phyloP scores from a whole-genome alignment of 1,140 invertebrate genomes.

The Chironomus striatipennis region DNA sequence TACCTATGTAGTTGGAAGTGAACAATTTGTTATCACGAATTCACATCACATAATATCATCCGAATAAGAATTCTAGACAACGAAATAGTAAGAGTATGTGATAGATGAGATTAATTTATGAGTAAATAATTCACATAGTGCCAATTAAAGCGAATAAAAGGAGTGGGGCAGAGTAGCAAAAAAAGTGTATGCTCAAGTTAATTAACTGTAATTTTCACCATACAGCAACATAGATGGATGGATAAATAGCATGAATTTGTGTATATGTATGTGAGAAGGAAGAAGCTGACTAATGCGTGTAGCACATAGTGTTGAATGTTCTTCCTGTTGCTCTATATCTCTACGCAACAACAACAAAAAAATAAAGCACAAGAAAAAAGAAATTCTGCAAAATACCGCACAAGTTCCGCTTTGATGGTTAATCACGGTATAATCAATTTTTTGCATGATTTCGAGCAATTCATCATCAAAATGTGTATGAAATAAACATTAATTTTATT shows the following conservation, averaged over 20 bases:
- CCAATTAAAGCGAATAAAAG: neutral
- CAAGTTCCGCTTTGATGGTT: constrained; percentile 12
- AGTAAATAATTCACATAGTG: neutral
- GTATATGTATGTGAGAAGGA: neutral
- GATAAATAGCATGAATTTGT: neutral
- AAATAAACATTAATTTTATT: neutral
- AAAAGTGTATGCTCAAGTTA: neutral
- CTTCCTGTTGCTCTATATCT: neutral
- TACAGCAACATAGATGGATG: neutral
- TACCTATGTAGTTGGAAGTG: too few relatives aligned
- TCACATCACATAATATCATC: neutral
- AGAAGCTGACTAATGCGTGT: neutral
- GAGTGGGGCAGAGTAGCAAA: neutral
- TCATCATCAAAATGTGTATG: neutral
- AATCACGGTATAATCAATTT: constrained; percentile 12
- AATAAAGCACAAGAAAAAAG: too few relatives aligned
- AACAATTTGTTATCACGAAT: too few relatives aligned
- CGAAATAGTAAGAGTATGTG: too few relatives aligned
- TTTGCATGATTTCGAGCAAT: neutral
- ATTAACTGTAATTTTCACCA: constrained; percentile 18
- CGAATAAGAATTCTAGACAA: too few relatives aligned
- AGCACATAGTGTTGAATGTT: neutral
- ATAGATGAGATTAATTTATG: neutral
- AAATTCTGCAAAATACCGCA: neutral
- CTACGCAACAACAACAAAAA: neutral